phyloP scores from a whole-genome alignment of 2,113 vertebrate genomes.

The Pavo muticus region DNA sequence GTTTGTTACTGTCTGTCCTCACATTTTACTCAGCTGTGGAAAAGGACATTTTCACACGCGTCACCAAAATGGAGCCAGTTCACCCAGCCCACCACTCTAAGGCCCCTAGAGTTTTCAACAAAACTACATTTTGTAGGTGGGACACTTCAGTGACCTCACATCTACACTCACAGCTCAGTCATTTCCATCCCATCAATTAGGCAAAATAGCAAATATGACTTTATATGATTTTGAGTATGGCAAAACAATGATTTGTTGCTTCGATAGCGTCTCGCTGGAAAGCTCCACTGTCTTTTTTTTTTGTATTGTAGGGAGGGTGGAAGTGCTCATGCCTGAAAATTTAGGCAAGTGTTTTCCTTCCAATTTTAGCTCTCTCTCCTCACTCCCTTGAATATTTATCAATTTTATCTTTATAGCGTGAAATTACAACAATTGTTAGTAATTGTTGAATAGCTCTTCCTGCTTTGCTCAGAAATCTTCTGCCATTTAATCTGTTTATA shows the following conservation, averaged over 20 bases:
- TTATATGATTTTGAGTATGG: not conserved
- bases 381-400: not conserved
- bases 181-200: not conserved
- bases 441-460: slow-evolving; percentile 5
- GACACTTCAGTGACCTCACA: not conserved
- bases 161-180: not conserved
- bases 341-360: slow-evolving; percentile 1
- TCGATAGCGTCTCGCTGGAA: not conserved
- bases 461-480: not conserved
- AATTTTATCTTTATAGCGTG: not conserved
- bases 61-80: not conserved
- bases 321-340: not conserved
- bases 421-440: slow-evolving; percentile 11
- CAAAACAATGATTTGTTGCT: not conserved
- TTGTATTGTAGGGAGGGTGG: not conserved
- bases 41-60: not conserved
- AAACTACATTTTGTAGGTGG: not conserved
- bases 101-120: not conserved
- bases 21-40: not conserved
- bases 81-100: not conserved
- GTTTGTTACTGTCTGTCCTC: not conserved
- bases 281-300: not conserved
- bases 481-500: not conserved
- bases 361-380: not conserved
- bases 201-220: not conserved